These are phyloP conservation scores for Melieria picta DNA, from an alignment of 2,888 invertebrate genomes.

Conservation along the genomic window DNA sequence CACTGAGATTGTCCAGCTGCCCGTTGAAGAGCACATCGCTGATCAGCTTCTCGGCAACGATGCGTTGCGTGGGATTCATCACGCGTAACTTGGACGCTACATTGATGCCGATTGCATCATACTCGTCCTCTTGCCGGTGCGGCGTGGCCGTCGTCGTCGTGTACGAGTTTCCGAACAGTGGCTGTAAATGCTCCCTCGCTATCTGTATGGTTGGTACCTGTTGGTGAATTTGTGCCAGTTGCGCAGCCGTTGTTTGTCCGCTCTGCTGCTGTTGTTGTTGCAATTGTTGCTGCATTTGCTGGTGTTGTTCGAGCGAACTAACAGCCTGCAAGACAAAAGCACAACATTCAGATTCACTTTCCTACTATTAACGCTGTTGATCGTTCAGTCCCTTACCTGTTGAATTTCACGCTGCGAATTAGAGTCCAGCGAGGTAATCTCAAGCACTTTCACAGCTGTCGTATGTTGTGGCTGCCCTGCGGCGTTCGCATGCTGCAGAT, in stretches of 20 bases:
- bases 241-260: constrained; percentile 43
- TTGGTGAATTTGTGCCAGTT: constrained; percentile 53
- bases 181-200: constrained; percentile 62
- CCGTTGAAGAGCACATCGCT: constrained; percentile 64
- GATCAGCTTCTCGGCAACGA: constrained; percentile 64
- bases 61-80: constrained; percentile 63
- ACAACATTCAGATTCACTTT: not conserved
- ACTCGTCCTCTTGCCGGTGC: constrained; percentile 59
- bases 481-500: constrained; percentile 38
- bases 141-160: constrained; percentile 49
- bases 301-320: constrained; percentile 61
- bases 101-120: constrained; percentile 64
- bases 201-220: constrained; percentile 63
- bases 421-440: constrained; percentile 62
- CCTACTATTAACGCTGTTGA: not conserved
- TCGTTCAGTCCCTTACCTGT: constrained; percentile 48
- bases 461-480: constrained; percentile 48
- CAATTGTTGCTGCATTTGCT: constrained; percentile 59
- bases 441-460: constrained; percentile 61
- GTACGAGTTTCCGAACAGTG: constrained; percentile 57
- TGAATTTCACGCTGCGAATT: constrained; percentile 63
- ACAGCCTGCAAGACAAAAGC: constrained; percentile 52
- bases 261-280: constrained; percentile 48
- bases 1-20: constrained; percentile 60
- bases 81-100: constrained; percentile 62